These are phyloP conservation scores for Coelogynopora nodosa DNA, from an alignment of 2,888 invertebrate genomes.

Conservation along the genomic window DNA sequence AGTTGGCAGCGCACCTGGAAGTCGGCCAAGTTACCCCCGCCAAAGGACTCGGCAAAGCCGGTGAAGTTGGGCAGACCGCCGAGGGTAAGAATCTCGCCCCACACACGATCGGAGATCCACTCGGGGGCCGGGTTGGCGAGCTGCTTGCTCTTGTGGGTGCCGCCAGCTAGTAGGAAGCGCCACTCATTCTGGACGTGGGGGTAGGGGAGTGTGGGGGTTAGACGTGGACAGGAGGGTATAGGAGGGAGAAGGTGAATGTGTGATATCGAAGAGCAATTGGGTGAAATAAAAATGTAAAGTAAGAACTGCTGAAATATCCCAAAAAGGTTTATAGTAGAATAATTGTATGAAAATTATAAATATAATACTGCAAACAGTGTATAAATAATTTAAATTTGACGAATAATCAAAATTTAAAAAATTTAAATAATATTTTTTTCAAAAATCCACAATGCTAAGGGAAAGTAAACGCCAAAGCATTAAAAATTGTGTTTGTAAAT, in stretches of 20 bases:
- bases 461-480: no score
- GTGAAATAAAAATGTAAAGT: no score
- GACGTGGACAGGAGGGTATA: background rate
- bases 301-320: no score
- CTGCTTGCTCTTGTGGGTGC: conserved; percentile 74
- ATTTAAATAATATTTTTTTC: no score
- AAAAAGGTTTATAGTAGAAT: no score
- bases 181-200: conserved; percentile 73
- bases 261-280: no score
- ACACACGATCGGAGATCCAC: conserved; percentile 71
- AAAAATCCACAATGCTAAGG: no score
- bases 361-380: background rate
- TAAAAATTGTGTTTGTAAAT: no score
- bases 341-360: no score
- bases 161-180: conserved; percentile 82
- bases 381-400: no score
- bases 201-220: conserved; percentile 41
- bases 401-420: no score
- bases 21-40: conserved; percentile 53
- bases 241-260: no score
- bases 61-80: conserved; percentile 53
- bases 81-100: conserved; percentile 65
- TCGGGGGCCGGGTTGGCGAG: conserved; percentile 74
- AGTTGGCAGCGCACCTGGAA: conserved; percentile 58
- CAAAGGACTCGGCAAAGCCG: conserved; percentile 65